Evolutionary conservation across 2,797 vertebrate genomes (phyloP), one percentile per base, ranked within the genome.

Genomic region (Esox lucius): DNA sequence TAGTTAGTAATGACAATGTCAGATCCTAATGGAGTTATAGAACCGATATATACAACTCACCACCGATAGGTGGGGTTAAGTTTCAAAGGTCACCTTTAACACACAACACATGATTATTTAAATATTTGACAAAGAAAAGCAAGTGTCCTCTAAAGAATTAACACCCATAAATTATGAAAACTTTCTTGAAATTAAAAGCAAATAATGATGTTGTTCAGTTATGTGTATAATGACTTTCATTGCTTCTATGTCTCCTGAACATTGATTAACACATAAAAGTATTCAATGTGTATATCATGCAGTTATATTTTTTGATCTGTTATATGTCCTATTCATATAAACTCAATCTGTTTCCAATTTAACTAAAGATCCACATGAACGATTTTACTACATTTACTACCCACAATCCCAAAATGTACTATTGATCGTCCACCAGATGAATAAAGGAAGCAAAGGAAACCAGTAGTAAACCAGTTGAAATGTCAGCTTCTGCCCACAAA

Each of bases 361-460:
- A 46, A 67, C 15, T 9, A 42, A 42, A 76, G 75, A 76, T 33
- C 22, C 71, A 42, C 39, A 72, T 73, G 64, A 71, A n/a, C 72
- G 1, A 62, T 70, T 81, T 76, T 17, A 78, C n/a, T 64, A 19
- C 9, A 67, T n/a, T 62, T 11, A 66, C 33, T 69, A n/a, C 13
- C n/a, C 33, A 33, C n/a, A 67, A 42, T 51, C 26, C 31, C 5
- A 59, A 42, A 48, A 16, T 66, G 15, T 33, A 66, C 71, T 73
- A 72, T 53, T 24, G 28, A 68, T 76, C 68, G 8, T 67, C 19
- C 49, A 49, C 31, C 62, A 65, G 24, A 70, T 33, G 46, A 65
- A 17, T 0, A 42, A 24, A 33, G 26, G 3, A 48, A 51, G 22
- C 35, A 28, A 26, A 66, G 17, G 31, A 61, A 24, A 22, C 56